A percentile compares a stretch with the other conserved stretches of the same genome.
These are phyloP conservation scores for Galeopterus variegatus DNA, from an alignment of 2,113 vertebrate genomes.

Conservation along the genomic window DNA sequence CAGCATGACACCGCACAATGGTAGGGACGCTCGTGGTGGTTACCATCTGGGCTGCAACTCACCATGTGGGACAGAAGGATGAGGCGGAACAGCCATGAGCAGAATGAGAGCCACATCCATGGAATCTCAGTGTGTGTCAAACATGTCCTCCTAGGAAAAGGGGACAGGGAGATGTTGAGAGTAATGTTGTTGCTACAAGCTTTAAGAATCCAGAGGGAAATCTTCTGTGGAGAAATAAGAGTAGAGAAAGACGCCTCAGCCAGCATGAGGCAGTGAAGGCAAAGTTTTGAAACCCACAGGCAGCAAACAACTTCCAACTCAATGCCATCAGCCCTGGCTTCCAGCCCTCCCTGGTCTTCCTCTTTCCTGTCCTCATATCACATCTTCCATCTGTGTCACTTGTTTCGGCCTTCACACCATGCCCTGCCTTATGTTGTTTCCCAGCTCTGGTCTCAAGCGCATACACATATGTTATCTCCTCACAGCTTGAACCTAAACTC, in stretches of 20 bases:
- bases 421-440: background rate
- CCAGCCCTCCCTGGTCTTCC: background rate
- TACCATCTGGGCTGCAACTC: background rate
- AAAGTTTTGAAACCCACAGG: background rate
- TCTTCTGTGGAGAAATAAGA: background rate
- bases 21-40: background rate
- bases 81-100: background rate
- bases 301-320: background rate
- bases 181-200: background rate
- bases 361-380: background rate
- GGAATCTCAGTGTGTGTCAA: background rate
- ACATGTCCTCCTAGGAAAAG: background rate
- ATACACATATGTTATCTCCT: background rate
- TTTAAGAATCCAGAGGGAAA: conserved; percentile 9
- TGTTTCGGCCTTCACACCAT: background rate
- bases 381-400: background rate
- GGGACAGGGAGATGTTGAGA: background rate
- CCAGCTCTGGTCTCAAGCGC: background rate
- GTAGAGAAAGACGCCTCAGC: background rate
- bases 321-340: background rate
- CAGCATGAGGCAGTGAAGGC: background rate
- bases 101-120: background rate
- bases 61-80: background rate
- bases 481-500: background rate
- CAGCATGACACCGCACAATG: background rate